These are phyloP conservation scores for Elysia crispata DNA, from an alignment of 2,888 invertebrate genomes.

Conservation along the genomic window DNA sequence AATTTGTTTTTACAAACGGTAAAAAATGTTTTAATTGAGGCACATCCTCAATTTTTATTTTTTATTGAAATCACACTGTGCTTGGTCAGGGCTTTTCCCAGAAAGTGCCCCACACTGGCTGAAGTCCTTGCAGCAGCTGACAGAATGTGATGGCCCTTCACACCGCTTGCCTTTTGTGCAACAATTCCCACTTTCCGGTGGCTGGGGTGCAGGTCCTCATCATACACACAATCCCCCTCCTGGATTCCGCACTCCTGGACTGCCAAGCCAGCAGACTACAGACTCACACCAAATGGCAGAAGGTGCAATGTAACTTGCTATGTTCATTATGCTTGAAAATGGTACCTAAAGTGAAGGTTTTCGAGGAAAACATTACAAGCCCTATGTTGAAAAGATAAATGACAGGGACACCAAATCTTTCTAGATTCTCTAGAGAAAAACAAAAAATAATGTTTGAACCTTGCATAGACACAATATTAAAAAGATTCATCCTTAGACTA, in stretches of 20 bases:
- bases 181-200: constrained; percentile 66
- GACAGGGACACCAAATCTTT: no score
- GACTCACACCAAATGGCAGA: constrained; percentile 71
- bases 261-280: constrained; percentile 67
- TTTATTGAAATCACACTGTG: no score
- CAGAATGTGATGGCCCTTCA: constrained; percentile 72
- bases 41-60: no score
- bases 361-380: no score
- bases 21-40: no score
- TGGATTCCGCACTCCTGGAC: constrained; percentile 71
- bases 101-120: constrained; percentile 78
- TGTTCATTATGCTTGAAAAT: background rate
- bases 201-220: constrained; percentile 69
- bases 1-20: no score
- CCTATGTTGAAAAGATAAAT: no score
- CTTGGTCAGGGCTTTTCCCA: constrained; percentile 58
- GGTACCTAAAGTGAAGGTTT: no score
- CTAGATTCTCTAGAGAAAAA: no score
- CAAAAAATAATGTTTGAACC: no score
- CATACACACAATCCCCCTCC: constrained; percentile 74
- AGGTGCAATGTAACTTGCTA: constrained; percentile 62
- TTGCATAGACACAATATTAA: no score
- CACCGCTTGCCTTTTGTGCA: constrained; percentile 70
- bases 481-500: no score
- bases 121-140: constrained; percentile 78